Conservation (phyloP, 2,888 invertebrate genomes). For the Latrodectus hesperus region DNA sequence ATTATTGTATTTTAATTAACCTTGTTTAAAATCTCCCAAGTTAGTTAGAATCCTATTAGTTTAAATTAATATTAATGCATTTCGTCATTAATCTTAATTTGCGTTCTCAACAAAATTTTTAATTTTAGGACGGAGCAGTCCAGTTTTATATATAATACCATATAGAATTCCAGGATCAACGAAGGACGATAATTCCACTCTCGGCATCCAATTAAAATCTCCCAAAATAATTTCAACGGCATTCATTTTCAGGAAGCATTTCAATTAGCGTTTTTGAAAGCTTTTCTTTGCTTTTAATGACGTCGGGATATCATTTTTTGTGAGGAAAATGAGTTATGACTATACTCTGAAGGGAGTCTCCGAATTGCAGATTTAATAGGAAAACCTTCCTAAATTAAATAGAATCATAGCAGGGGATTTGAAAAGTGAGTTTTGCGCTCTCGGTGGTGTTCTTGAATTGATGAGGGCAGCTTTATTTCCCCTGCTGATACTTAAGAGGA, state of each 20-base stretch:
- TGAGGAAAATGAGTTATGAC: conserved; percentile 34
- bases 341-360: not conserved
- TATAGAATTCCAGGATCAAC: no score
- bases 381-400: conserved; percentile 31
- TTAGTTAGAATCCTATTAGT: no score
- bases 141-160: no score
- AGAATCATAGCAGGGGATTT: conserved; percentile 19
- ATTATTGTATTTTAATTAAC: no score
- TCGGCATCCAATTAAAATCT: not conserved
- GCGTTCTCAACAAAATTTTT: no score
- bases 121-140: no score
- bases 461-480: not conserved
- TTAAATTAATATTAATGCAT: no score
- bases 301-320: conserved; percentile 7
- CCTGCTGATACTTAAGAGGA: no score
- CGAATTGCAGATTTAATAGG: conserved; percentile 24
- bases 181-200: no score
- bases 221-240: not conserved
- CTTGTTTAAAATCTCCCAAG: no score
- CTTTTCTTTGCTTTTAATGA: conserved; percentile 7
- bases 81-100: no score
- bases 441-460: not conserved
- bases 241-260: not conserved
- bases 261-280: conserved; percentile 27
- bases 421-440: not conserved